phyloP scores from a whole-genome alignment of 2,113 vertebrate species.

The Pseudopodoces humilis region DNA sequence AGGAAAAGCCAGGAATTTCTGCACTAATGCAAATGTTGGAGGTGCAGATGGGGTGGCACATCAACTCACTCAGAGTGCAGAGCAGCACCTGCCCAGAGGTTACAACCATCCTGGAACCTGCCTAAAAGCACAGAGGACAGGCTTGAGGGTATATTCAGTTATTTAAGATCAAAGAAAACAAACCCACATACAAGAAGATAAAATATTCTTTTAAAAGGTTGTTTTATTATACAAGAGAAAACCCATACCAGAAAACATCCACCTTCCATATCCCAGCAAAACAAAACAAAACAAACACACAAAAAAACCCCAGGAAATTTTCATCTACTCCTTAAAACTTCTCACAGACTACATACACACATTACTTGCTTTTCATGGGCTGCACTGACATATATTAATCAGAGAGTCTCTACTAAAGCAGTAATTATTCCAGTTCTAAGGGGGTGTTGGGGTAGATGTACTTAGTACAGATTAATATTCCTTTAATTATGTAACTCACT shows the following conservation, averaged over 20 bases:
- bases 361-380: neutral
- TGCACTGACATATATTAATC: neutral
- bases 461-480: slow-evolving; percentile 24
- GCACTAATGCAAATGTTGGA: neutral
- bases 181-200: neutral
- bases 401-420: neutral
- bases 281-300: neutral
- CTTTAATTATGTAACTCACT: slow-evolving; percentile 30
- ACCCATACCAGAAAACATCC: neutral
- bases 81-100: neutral
- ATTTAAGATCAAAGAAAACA: neutral
- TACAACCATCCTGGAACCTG: neutral
- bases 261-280: neutral
- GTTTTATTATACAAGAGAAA: neutral
- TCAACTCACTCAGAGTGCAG: neutral
- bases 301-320: neutral
- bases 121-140: neutral
- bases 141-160: neutral
- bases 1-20: neutral
- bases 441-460: neutral
- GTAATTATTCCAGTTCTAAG: slow-evolving; percentile 12
- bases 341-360: neutral
- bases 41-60: neutral
- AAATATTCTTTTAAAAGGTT: neutral
- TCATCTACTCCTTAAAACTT: neutral